Evolutionary conservation across 2,797 vertebrate genomes (phyloP).

Genomic region (Oreortyx pictus): DNA sequence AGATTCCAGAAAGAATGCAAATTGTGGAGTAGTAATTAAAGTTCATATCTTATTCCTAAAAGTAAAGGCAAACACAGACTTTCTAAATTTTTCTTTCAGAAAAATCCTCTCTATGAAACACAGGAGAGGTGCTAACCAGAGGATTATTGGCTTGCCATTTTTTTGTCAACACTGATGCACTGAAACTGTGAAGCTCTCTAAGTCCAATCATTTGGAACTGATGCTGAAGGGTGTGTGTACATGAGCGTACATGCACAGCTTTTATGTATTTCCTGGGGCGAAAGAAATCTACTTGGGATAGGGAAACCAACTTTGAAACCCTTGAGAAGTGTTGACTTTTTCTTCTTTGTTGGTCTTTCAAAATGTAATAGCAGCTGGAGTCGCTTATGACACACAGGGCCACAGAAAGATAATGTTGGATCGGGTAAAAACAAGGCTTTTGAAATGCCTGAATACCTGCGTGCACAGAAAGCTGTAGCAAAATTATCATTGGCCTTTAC

Average conservation of each 20-base stretch:
- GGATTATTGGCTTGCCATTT: not conserved
- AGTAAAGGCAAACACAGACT: not conserved
- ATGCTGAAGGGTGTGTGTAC: not conserved
- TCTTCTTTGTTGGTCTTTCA: not conserved
- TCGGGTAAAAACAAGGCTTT: not conserved
- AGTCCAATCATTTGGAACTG: not conserved
- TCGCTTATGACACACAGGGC: not conserved
- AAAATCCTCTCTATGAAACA: not conserved
- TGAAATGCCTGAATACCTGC: not conserved
- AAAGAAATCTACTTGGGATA: not conserved
- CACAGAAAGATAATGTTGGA: not conserved
- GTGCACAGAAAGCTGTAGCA: not conserved
- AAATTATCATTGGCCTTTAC: not conserved
- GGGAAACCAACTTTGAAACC: not conserved
- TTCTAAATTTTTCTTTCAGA: not conserved
- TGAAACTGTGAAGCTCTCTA: not conserved
- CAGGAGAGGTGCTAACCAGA: not conserved
- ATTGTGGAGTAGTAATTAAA: not conserved
- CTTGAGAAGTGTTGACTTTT: fast-evolving
- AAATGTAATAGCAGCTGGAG: not conserved
- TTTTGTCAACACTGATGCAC: not conserved
- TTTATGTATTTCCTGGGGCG: not conserved
- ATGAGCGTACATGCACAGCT: not conserved
- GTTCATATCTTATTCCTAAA: not conserved
- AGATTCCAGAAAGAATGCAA: slow-evolving; percentile 11